Base-by-base conservation (phyloP, 2,797 vertebrate genomes). In the Sebastes miniatus region DNA sequence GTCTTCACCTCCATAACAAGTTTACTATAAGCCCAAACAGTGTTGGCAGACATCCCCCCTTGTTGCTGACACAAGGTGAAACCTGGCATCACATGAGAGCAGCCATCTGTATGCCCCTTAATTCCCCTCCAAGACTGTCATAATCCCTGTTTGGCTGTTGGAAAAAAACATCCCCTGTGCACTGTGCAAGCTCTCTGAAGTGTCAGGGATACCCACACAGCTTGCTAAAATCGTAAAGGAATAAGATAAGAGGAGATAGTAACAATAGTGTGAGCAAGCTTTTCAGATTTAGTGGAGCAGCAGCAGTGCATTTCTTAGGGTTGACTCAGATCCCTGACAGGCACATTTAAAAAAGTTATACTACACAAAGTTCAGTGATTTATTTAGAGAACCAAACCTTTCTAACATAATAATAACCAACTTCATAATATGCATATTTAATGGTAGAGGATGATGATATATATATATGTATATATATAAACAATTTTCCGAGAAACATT, bases 371-470 rank as follows among this genome's bases (percentile, higher is more conserved):
- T 57, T 56, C 22, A 68, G 1, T 75, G 58, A 63, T 27, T 83
- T 2, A 52, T 16, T 59, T 29, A 8, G 20, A 65, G 3, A 78
- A 71, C 34, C 24, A 31, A 36, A 56, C 9, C 20, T 18, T 25
- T 69, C 8, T 16, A 70, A 56, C 27, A 58, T 39, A 39, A 39
- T 39, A 39, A 67, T 52, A 64, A 84, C 54, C 61, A 75, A 74
- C 39, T 88, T 93, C 43, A 82, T 91, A 88, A 91, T 88, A 90
- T 93, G 90, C 85, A 91, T 94, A 94, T 96, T 96, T 95, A 96
- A 95, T 96, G 88, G 76, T 84, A 91, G 77, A 93, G 74, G 93
- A 93, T 87, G 72, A 93, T 92, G 89, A 93, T 91, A 92, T 92
- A 95, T 89, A 43, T 92, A 95, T 89, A 93, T 91, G 91, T 92